These are phyloP conservation scores for Perdita meconis DNA, from an alignment of 2,888 invertebrate genomes.

Conservation along the genomic window DNA sequence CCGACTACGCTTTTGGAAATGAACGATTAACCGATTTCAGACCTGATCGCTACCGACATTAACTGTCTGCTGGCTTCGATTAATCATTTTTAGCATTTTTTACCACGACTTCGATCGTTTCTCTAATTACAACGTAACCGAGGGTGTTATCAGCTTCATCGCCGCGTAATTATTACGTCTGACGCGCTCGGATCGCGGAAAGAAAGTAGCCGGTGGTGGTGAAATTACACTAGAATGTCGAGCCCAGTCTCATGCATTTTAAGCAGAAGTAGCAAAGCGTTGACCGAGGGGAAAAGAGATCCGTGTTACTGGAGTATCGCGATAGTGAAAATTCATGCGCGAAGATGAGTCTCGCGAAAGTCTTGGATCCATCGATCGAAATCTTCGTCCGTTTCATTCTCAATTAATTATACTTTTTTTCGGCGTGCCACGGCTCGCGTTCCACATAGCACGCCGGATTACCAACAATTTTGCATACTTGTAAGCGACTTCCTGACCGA, in stretches of 20 bases:
- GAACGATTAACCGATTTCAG: neutral
- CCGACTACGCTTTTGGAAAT: neutral
- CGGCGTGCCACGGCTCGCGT: slow-evolving; percentile 18
- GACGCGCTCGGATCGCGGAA: slow-evolving; percentile 59
- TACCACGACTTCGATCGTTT: slow-evolving; percentile 12
- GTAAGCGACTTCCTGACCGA: slow-evolving; percentile 31
- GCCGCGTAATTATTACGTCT: slow-evolving; percentile 62
- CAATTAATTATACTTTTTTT: neutral
- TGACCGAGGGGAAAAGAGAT: neutral
- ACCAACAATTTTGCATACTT: slow-evolving; percentile 24
- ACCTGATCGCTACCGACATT: neutral
- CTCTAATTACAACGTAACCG: slow-evolving; percentile 44
- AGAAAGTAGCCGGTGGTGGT: slow-evolving; percentile 56
- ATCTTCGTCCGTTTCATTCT: neutral
- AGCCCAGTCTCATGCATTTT: slow-evolving; percentile 30
- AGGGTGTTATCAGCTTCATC: slow-evolving; percentile 40
- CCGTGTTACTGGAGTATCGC: slow-evolving; percentile 1
- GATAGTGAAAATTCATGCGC: slow-evolving; percentile 17
- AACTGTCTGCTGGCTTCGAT: neutral
- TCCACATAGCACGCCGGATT: slow-evolving; percentile 33
- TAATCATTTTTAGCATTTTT: slow-evolving; percentile 13
- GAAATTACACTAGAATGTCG: slow-evolving; percentile 49
- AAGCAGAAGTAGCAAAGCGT: slow-evolving; percentile 24
- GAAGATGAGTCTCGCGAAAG: neutral
- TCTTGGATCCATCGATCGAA: neutral